Evolutionary conservation across 2,888 invertebrate species (phyloP), one percentile per base, ranked within the genome.

Genomic region (Leptogaster cylindrica): DNA sequence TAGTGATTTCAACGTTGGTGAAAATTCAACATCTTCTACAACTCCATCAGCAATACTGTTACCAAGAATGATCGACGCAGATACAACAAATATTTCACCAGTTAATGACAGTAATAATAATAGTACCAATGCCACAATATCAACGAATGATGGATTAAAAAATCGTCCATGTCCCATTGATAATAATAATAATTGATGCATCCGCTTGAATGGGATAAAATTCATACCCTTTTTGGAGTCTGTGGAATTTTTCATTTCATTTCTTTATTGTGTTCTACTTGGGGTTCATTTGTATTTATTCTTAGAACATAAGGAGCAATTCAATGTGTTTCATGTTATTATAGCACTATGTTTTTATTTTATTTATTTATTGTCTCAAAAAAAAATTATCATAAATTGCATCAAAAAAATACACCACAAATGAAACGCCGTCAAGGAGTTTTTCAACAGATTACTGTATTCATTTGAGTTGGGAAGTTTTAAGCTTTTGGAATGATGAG

Each of bases 271-370:
- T 39, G n/a, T 55, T 20, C 18, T 36, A 20, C 7, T 36, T 33
- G 55, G 55, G 36, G 23, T n/a, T 55, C 55, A 55, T 55, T 12
- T 48, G 16, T 55, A 55, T 55, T 55, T 55, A 55, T 55, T 52
- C 39, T 3, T 52, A 52, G 6, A 12, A n/a, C 31, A 18, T 55
- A 33, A 55, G 16, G n/a, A 55, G 12, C 55, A 12, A 55, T 36
- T 23, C 23, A 36, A 41, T 41, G n/a, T n/a, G n/a, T n/a, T n/a
- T n/a, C n/a, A n/a, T n/a, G n/a, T n/a, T n/a, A 31, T 41, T 14
- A 18, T 41, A 18, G 6, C 14, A 41, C 18, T 41, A 41, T 10
- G 14, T 41, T 41, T 18, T 39, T 39, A 41, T 16, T n/a, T 41
- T 41, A 6, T 41, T 3, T 14, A 41, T 7, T 10, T 16, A 41